phyloP scores from a whole-genome alignment of 2,888 invertebrate species.

The Leucozona laternaria region DNA sequence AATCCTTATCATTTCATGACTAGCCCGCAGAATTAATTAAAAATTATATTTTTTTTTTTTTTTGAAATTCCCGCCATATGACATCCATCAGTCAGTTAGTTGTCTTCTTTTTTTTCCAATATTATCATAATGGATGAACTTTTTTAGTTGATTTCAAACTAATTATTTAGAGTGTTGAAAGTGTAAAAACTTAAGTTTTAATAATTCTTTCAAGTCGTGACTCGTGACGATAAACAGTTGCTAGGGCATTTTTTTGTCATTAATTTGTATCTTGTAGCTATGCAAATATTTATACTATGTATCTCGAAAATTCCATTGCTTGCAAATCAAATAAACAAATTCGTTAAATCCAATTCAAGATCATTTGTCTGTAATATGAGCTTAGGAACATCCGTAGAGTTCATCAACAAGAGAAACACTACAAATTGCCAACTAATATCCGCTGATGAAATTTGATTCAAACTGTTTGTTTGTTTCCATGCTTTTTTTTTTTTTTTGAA shows the following conservation, averaged over 20 bases:
- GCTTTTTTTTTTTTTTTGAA: too few relatives aligned
- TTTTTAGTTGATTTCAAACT: conserved; percentile 8
- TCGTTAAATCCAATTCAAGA: neutral
- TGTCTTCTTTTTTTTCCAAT: neutral
- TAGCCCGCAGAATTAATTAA: conserved; percentile 10
- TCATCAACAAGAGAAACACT: neutral
- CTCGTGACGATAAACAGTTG: neutral
- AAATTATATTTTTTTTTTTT: conserved; percentile 1
- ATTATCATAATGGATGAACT: conserved; percentile 4
- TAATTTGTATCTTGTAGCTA: neutral
- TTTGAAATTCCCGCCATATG: neutral
- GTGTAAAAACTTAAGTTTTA: conserved; percentile 4
- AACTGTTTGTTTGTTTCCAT: too few relatives aligned
- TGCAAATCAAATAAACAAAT: neutral
- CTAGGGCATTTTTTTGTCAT: neutral
- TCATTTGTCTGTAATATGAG: neutral
- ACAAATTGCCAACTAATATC: neutral
- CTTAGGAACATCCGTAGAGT: neutral
- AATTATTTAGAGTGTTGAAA: neutral
- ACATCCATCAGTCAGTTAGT: neutral
- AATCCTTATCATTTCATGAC: conserved; percentile 1
- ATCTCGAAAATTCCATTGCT: neutral
- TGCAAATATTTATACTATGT: neutral
- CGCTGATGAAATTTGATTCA: neutral
- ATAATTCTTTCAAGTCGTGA: neutral